Evolutionary conservation across 30 jellyfish, hydroid and myxozoan genomes (phyloP).

Genomic region (Hydra vulgaris): DNA sequence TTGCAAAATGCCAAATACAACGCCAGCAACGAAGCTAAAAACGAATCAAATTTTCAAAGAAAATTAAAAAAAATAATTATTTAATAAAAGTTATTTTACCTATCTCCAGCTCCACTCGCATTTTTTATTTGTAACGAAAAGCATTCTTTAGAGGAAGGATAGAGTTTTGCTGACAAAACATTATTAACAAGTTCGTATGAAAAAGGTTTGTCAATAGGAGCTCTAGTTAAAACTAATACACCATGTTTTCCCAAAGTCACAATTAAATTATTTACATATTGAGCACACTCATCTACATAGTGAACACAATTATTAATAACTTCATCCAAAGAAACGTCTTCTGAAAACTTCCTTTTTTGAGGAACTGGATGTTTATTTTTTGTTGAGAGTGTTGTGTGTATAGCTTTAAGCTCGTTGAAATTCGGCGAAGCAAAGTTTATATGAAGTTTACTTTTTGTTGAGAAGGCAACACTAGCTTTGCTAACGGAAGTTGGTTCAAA

Average conservation of each 20-base stretch:
- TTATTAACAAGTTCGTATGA: slow-evolving; percentile 3
- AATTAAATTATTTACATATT: slow-evolving; percentile 22
- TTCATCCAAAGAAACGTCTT: slow-evolving; percentile 31
- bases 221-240: slow-evolving; percentile 33
- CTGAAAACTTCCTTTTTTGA: slow-evolving; percentile 14
- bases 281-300: slow-evolving; percentile 16
- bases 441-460: slow-evolving; percentile 15
- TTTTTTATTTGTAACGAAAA: slow-evolving; percentile 31
- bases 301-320: slow-evolving; percentile 28
- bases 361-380: slow-evolving; percentile 20
- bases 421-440: slow-evolving; percentile 57
- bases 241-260: slow-evolving; percentile 68
- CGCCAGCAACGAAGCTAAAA: slow-evolving; percentile 69
- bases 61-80: background rate
- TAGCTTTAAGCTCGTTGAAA: slow-evolving; percentile 38
- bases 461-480: slow-evolving; percentile 53
- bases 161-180: slow-evolving; percentile 24
- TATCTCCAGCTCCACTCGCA: slow-evolving; percentile 82
- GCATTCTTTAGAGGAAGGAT: slow-evolving; percentile 38
- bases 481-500: slow-evolving; percentile 69
- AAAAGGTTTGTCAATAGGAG: slow-evolving; percentile 16
- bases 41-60: background rate
- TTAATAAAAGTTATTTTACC: slow-evolving; percentile 29
- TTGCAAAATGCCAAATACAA: slow-evolving; percentile 49
- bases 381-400: slow-evolving; percentile 33